Percentiles rank a stretch among this genome's conserved stretches.
phyloP scores from a whole-genome alignment of 2,113 vertebrate genomes.

The Callipepla californica region DNA sequence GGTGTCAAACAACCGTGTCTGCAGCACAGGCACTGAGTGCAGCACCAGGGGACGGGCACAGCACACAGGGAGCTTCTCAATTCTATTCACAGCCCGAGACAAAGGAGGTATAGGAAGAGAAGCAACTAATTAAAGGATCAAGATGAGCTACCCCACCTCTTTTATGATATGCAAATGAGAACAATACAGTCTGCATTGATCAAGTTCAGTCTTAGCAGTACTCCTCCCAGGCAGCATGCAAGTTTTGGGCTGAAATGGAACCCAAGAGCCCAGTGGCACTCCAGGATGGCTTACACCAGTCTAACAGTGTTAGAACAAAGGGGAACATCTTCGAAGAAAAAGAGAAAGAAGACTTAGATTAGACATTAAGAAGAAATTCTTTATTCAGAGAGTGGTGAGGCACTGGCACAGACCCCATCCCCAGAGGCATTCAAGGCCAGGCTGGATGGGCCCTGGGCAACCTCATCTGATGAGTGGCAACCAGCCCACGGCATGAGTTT shows the following conservation, averaged over 20 bases:
- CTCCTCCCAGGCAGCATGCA: conserved; percentile 60
- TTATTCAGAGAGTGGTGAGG: too few species aligned
- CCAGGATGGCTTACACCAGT: not conserved
- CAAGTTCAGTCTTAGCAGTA: conserved; percentile 59
- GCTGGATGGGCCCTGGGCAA: too few species aligned
- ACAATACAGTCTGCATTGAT: conserved; percentile 48
- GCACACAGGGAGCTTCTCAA: not conserved
- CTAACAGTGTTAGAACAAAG: too few species aligned
- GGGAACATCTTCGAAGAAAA: too few species aligned
- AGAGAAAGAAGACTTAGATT: too few species aligned
- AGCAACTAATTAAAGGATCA: conserved; percentile 65
- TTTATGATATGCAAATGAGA: conserved; percentile 63
- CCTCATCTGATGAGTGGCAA: too few species aligned
- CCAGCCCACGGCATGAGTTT: too few species aligned
- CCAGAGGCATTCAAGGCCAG: too few species aligned
- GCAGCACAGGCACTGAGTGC: not conserved
- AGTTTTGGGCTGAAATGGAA: not conserved
- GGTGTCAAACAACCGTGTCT: not conserved
- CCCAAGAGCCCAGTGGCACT: not conserved
- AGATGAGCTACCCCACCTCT: conserved; percentile 54
- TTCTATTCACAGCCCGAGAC: conserved; percentile 8
- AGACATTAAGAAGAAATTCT: too few species aligned
- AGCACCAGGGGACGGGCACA: not conserved
- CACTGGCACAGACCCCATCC: too few species aligned
- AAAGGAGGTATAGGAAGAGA: not conserved